Percentiles rank a stretch among this genome's conserved stretches.
Evolutionary conservation across 2,888 invertebrate genomes (phyloP).

Genomic region (Ochlodes sylvanus): DNA sequence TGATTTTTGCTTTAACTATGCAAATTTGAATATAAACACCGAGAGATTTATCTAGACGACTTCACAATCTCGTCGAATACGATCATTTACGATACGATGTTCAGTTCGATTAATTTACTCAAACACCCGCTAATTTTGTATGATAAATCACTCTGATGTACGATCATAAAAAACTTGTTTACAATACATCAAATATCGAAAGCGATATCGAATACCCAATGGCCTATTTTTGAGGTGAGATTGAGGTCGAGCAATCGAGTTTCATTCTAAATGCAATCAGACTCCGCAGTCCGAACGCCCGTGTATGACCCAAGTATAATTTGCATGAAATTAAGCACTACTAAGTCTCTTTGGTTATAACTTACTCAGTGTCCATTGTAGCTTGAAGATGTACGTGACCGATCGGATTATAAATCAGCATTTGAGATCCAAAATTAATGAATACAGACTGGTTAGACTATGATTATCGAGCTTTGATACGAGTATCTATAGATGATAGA

Average conservation of each 20-base stretch:
- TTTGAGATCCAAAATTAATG: constrained; percentile 10
- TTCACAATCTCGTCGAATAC: constrained; percentile 27
- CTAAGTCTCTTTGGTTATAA: constrained; percentile 37
- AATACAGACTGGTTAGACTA: constrained; percentile 7
- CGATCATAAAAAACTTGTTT: constrained; percentile 62
- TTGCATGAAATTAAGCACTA: constrained; percentile 54
- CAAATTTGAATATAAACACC: constrained; percentile 37
- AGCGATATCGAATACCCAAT: constrained; percentile 58
- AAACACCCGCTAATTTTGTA: constrained; percentile 43
- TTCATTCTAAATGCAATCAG: constrained; percentile 37
- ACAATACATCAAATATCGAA: constrained; percentile 59
- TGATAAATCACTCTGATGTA: constrained; percentile 59
- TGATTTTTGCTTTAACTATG: constrained; percentile 36
- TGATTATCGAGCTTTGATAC: background rate
- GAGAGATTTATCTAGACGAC: constrained; percentile 20
- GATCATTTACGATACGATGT: constrained; percentile 23
- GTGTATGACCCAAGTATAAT: constrained; percentile 43
- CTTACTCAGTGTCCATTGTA: constrained; percentile 22
- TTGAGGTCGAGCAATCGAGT: constrained; percentile 50
- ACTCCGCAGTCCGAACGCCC: constrained; percentile 30
- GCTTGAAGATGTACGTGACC: constrained; percentile 17
- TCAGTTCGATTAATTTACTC: constrained; percentile 27
- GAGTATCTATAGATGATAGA: background rate
- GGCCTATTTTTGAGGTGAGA: constrained; percentile 55
- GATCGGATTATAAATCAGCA: constrained; percentile 7